Evolutionary conservation across 2,888 invertebrate genomes (phyloP), one percentile per base, ranked within the genome.

Genomic region (Nephrotoma flavescens): DNA sequence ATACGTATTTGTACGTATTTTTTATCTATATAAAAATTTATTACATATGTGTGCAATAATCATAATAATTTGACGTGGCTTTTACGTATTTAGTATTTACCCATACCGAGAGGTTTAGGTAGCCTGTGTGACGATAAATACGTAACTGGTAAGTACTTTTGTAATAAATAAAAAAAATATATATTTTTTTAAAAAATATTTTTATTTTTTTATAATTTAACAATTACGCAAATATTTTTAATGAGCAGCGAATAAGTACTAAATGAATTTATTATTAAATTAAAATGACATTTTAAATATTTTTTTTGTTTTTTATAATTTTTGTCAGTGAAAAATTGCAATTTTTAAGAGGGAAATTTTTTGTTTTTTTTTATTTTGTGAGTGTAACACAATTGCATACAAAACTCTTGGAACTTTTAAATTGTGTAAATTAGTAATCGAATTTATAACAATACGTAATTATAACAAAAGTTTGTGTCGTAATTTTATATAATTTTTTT

Each of bases 61-160:
- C 71, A 71, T 71, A 11, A 88, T 91, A 42, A 87, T 95, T 96
- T 96, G 96, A 96, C 96, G 96, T 96, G 95, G 95, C 95, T 95
- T 94, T 95, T 96, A 96, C 96, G 96, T 96, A 87, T 87, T 87
- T 88, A 42, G 87, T 86, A 94, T 95, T 96, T 96, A 95, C 96
- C 96, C 96, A 96, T 95, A 96, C 96, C 95, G 95, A 95, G 95
- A 95, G 86, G 87, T 87, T 85, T 86, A 86, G 96, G 96, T 95
- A 96, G 95, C 96, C 94, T 95, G 95, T 95, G 96, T 96, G 96
- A 96, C 96, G 96, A 96, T 95, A 95, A 96, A 96, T 96, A 96
- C 96, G 96, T 96, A 96, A 96, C 96, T 95, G 95, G 95, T 95
- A 95, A 95, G 95, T 95, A 94, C 94, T 94, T 93, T 93, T 93